Conservation (phyloP, 1,140 invertebrate species). For the Drosophila suzukii region DNA sequence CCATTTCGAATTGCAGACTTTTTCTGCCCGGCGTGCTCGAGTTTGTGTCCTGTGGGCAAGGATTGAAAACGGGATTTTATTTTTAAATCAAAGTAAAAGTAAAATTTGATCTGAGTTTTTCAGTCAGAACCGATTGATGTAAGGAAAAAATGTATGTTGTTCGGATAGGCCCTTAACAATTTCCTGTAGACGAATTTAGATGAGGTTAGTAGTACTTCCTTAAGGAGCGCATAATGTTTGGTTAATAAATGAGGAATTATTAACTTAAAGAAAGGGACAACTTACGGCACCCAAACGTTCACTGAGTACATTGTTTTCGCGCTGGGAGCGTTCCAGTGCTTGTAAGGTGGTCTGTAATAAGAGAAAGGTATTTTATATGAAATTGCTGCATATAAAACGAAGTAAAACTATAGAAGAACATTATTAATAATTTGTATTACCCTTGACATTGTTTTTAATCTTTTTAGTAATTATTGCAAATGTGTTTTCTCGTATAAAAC, state of each 20-base stretch:
- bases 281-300: constrained; percentile 86
- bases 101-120: background rate
- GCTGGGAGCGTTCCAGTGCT: constrained; percentile 87
- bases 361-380: background rate
- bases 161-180: background rate
- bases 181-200: constrained; percentile 13
- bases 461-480: background rate
- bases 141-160: background rate
- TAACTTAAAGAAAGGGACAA: constrained; percentile 5
- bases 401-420: background rate
- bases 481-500: background rate
- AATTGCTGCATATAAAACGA: background rate
- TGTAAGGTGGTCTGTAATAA: constrained; percentile 85
- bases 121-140: constrained; percentile 8
- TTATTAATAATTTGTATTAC: too few relatives aligned
- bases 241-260: constrained; percentile 19
- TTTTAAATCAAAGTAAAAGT: background rate
- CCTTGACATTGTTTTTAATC: background rate
- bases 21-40: constrained; percentile 82
- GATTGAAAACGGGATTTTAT: background rate
- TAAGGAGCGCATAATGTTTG: constrained; percentile 9
- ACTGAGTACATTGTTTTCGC: constrained; percentile 87
- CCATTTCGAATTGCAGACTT: constrained; percentile 91
- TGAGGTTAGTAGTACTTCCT: constrained; percentile 14
- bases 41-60: constrained; percentile 55